phyloP scores from a whole-genome alignment of 2,797 vertebrate genomes.

The Pygocentrus nattereri region DNA sequence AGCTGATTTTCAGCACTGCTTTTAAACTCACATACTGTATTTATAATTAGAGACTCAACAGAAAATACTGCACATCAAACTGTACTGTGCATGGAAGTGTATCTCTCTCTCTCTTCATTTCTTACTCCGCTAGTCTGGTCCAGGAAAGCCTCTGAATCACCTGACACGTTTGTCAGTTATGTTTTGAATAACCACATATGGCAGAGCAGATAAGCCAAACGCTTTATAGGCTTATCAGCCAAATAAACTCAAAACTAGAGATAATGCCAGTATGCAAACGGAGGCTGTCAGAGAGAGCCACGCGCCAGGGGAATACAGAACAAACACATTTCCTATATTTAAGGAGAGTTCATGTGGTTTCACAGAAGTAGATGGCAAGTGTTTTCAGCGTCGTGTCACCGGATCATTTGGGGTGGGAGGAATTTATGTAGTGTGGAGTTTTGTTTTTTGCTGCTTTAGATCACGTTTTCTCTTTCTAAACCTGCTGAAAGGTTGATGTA shows the following conservation, averaged over 20 bases:
- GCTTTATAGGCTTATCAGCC: constrained; percentile 53
- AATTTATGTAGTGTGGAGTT: background rate
- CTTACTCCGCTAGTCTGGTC: background rate
- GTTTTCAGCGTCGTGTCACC: background rate
- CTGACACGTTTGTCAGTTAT: constrained; percentile 30
- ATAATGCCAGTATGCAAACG: constrained; percentile 40
- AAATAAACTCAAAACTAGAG: constrained; percentile 50
- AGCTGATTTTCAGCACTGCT: too few species aligned
- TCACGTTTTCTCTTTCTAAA: background rate
- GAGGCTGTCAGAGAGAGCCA: background rate
- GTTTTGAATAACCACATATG: constrained; percentile 47
- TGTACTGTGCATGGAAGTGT: background rate
- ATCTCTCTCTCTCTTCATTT: background rate
- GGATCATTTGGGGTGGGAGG: background rate
- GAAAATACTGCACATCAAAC: background rate
- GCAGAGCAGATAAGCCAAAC: constrained; percentile 46
- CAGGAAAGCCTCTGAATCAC: constrained; percentile 28
- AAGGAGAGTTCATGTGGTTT: background rate
- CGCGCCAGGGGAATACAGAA: background rate
- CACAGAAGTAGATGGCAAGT: background rate
- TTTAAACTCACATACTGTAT: too few species aligned
- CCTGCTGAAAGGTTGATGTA: background rate
- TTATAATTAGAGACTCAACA: too few species aligned
- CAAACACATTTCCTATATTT: background rate
- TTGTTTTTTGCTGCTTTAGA: background rate